Percentiles rank a stretch among this genome's conserved stretches.
phyloP scores from a whole-genome alignment of 2,888 invertebrate genomes.

The Apotomis capreana region DNA sequence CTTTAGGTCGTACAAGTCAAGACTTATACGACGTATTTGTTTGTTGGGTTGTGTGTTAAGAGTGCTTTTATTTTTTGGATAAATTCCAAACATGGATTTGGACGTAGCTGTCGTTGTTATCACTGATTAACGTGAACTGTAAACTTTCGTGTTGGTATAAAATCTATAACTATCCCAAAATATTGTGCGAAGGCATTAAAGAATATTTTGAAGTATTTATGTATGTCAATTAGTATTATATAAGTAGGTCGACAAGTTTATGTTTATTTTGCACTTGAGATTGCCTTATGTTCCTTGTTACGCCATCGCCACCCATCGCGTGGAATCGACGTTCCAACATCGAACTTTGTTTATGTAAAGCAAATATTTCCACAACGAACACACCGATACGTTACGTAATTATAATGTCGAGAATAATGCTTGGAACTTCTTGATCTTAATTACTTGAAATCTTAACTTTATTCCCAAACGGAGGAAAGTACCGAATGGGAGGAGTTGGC shows the following conservation, averaged over 20 bases:
- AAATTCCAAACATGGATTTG: too few relatives aligned
- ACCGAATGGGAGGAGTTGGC: too few relatives aligned
- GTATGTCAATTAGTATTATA: not conserved
- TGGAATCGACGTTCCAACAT: not conserved
- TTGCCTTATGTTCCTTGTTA: conserved; percentile 2
- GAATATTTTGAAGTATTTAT: too few relatives aligned
- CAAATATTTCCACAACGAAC: conserved; percentile 18
- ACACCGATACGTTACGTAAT: conserved; percentile 4
- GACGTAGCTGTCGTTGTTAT: too few relatives aligned
- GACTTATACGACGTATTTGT: too few relatives aligned
- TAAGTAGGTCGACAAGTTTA: not conserved
- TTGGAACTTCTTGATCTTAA: not conserved
- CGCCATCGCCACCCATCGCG: not conserved
- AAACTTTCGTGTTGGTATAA: too few relatives aligned
- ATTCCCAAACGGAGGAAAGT: not conserved
- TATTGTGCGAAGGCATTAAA: too few relatives aligned
- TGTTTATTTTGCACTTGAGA: not conserved
- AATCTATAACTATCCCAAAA: too few relatives aligned
- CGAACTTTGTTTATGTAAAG: conserved; percentile 26
- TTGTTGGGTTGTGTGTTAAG: too few relatives aligned
- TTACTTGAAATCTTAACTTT: not conserved
- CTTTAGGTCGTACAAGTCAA: too few relatives aligned
- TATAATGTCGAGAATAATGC: not conserved
- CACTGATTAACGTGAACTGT: too few relatives aligned
- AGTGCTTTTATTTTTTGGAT: too few relatives aligned